phyloP scores from a whole-genome alignment of 1,140 invertebrate species.

The Trialeurodes vaporariorum region DNA sequence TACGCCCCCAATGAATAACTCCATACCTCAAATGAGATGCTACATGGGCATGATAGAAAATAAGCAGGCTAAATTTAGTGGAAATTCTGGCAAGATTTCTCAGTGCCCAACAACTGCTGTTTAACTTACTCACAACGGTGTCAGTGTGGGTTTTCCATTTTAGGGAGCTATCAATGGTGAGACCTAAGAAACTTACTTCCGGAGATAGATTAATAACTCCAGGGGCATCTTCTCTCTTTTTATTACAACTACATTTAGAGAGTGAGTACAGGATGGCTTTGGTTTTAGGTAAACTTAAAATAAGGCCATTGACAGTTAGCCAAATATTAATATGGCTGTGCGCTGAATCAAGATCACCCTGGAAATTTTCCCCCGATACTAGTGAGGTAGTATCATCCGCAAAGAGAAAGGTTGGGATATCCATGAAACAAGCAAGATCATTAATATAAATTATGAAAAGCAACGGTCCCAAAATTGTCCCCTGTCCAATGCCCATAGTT shows the following conservation, averaged over 20 bases:
- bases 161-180: background rate
- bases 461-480: background rate
- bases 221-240: background rate
- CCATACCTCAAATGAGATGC: background rate
- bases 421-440: background rate
- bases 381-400: background rate
- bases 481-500: background rate
- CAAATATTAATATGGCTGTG: background rate
- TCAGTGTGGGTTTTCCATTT: background rate
- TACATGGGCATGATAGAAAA: background rate
- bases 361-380: background rate
- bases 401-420: background rate
- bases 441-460: background rate
- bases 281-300: background rate
- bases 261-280: background rate
- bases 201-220: background rate
- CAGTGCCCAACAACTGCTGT: background rate
- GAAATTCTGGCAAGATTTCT: background rate
- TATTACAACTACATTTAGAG: background rate
- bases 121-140: background rate
- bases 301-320: background rate
- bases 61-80: background rate
- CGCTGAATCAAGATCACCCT: background rate
- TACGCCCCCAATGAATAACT: background rate
- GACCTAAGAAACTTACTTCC: background rate